Evolutionary conservation across 2,888 invertebrate species (phyloP), one percentile per base, ranked within the genome.

Genomic region (Achlya flavicornis): DNA sequence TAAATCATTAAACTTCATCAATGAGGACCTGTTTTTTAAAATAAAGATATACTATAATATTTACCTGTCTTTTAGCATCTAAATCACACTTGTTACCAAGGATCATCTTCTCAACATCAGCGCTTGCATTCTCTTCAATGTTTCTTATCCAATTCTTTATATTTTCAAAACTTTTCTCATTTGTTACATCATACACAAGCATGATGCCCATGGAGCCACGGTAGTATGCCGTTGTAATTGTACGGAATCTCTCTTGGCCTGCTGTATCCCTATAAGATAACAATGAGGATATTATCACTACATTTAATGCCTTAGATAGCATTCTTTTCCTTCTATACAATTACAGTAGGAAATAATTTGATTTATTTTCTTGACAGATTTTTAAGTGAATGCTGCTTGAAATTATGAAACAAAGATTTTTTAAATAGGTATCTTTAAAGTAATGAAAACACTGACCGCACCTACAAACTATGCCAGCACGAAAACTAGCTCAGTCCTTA

Each of bases 181-280:
- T 99, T 79, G 99, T 99, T 77, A 99, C 99, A 92, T 99, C 99
- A 91, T 99, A 99, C 53, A 99, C 99, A 74, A 99, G 95, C 98
- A 99, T 99, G 77, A 99, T 99, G 68, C 99, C 99, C 99, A 99
- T 99, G 58, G 99, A 99, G 61, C 99, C 99, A 78, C 99, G 96
- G 93, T 99, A 99, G 89, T 99, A 99, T n/a, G 99, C 99, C 67
- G 99, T 99, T 64, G 99, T 99, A 79, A 99, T 99, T 71, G 99
- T 99, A 79, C 99, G 96, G 95, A 99, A 99, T 85, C 99, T 95
- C 90, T 99, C 99, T 91, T 99, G 99, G 0, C 99, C 99, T 57
- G 99, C 99, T 64, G 99, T 99, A 88, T 99, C 99, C 99, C 98
- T 98, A 83, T 64, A 81, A 82, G 59, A 68, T 41, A 66, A 67